Evolutionary conservation across 2,888 invertebrate species (phyloP).

Genomic region (Tupiocoris notatus): DNA sequence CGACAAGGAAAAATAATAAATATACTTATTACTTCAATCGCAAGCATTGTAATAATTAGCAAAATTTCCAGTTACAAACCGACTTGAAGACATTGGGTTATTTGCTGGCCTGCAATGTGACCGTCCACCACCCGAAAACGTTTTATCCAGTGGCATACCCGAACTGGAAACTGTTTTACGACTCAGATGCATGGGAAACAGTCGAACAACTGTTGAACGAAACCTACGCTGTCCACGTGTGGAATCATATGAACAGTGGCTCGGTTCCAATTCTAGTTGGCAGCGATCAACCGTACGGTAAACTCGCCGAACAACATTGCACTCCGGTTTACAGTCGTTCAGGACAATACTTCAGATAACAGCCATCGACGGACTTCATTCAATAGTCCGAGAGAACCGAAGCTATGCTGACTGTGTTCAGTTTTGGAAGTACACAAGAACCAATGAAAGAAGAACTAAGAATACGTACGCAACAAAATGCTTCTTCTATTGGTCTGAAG

Average conservation of each 20-base stretch:
- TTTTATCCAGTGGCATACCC: slow-evolving; percentile 18
- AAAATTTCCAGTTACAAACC: not conserved
- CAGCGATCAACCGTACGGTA: slow-evolving; percentile 42
- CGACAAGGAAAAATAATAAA: no score
- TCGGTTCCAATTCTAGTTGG: slow-evolving; percentile 27
- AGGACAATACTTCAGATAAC: not conserved
- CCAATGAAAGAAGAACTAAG: no score
- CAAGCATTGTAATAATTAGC: no score
- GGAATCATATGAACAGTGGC: slow-evolving; percentile 45
- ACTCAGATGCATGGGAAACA: not conserved
- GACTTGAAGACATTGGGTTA: not conserved
- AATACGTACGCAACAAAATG: no score
- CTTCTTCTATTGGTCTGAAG: no score
- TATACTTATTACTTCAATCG: no score
- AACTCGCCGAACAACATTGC: slow-evolving; percentile 43
- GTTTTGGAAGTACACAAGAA: no score
- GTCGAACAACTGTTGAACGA: slow-evolving; percentile 22
- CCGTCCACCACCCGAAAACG: not conserved
- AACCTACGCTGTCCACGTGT: slow-evolving; percentile 45
- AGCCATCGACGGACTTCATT: no score
- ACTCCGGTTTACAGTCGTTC: slow-evolving; percentile 40
- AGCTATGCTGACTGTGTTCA: no score
- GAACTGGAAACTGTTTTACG: slow-evolving; percentile 40
- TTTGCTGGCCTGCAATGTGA: slow-evolving; percentile 9
- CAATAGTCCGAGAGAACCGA: no score